Evolutionary conservation across 2,113 vertebrate genomes (phyloP).

Genomic region (Sphaerodactylus townsendi): DNA sequence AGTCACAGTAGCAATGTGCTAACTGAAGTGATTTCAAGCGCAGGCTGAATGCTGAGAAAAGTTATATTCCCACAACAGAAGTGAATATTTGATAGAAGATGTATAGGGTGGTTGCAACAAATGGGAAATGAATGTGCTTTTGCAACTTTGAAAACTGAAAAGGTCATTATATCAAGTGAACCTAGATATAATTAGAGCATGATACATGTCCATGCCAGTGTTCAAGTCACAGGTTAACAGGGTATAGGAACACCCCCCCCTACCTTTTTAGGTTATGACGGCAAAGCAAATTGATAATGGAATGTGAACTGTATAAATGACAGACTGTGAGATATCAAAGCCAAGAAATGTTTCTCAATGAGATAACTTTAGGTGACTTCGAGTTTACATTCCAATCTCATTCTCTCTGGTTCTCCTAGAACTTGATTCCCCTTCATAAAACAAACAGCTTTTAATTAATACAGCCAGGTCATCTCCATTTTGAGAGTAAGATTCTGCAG

Average conservation of each 20-base stretch:
- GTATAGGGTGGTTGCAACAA: not conserved
- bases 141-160: not conserved
- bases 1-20: not conserved
- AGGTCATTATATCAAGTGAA: not conserved
- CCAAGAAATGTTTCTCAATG: not conserved
- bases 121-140: not conserved
- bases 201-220: not conserved
- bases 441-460: not conserved
- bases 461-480: conserved; percentile 19
- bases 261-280: not conserved
- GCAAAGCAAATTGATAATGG: not conserved
- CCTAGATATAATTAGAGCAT: not conserved
- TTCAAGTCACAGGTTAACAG: not conserved
- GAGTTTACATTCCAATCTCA: conserved; percentile 23
- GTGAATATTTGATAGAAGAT: not conserved
- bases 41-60: not conserved
- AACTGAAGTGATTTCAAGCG: not conserved
- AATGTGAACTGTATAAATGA: not conserved
- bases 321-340: not conserved
- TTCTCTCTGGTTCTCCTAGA: conserved; percentile 7
- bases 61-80: not conserved
- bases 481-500: conserved; percentile 22
- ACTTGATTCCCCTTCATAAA: not conserved
- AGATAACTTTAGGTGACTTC: not conserved
- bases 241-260: too few relatives aligned